Base-by-base conservation (phyloP, 2,888 invertebrate species). In the Achlya flavicornis region DNA sequence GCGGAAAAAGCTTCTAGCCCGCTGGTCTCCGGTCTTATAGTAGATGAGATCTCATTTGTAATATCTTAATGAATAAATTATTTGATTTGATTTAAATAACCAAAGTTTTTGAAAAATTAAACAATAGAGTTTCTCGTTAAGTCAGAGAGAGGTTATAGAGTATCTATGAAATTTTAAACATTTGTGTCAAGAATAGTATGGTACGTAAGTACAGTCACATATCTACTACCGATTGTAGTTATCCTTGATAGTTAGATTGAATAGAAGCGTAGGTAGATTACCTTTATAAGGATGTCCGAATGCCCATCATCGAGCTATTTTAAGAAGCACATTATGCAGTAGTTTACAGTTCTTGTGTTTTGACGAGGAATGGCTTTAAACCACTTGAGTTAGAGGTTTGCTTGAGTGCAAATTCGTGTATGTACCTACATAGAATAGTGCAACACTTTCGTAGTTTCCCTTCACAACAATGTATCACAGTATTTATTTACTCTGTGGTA, bases 351-450 rank as follows among this genome's bases (percentile, higher is more conserved):
- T 38, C 38, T 38, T 10, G 11, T 38, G 10, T 35, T 7, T 35
- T 35, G 26, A 26, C 26, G 26, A 26, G 26, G 26, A 26, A 26
- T 1, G 35, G 7, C 35, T 35, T 35, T 35, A 4, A 38, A 62
- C 58, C 53, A 67, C 61, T 67, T 58, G 16, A 14, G 26, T 19
- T 11, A 26, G 33, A n/a, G 57, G 63, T 59, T 64, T 43, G 60
- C 63, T 67, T 65, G 60, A 60, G 60, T 60, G 60, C 60, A 60
- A 60, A 60, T 60, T 60, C 60, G 41, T 60, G 60, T 60, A 41
- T 16, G 4, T 16, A 58, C 26, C 0, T 38, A 35, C 35, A 33
- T 48, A 35, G 61, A 16, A 53, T 53, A 19, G n/a, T 35, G 43
- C 43, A 33, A 41, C 46, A 41, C 12, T 61, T 58, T 32, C 41